A percentile compares a stretch with the other conserved stretches of the same genome.
These are phyloP conservation scores for Brassicogethes aeneus DNA, from an alignment of 2,888 invertebrate genomes.

Conservation along the genomic window DNA sequence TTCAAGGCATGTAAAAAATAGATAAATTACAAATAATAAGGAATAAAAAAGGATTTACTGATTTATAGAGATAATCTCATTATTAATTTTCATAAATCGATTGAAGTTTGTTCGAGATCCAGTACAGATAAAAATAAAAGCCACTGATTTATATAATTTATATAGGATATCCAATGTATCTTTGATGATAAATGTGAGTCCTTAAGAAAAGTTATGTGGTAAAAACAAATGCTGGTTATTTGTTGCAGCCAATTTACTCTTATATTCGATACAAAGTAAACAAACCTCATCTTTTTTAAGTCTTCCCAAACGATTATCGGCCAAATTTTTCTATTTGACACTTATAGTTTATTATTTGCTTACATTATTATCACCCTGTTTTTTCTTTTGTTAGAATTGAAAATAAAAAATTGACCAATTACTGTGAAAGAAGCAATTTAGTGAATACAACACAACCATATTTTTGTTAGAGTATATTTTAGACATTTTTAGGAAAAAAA, in stretches of 20 bases:
- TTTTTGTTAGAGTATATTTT: too few relatives aligned
- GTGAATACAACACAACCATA: too few relatives aligned
- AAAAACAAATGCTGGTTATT: slow-evolving; percentile 17
- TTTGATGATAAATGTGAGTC: slow-evolving; percentile 3
- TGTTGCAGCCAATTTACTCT: slow-evolving; percentile 18
- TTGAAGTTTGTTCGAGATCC: background rate
- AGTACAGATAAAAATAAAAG: background rate
- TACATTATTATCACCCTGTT: too few relatives aligned
- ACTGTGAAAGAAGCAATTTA: too few relatives aligned
- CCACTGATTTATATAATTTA: slow-evolving; percentile 2
- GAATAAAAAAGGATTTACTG: background rate
- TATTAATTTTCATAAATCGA: background rate
- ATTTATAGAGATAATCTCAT: background rate
- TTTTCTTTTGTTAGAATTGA: too few relatives aligned
- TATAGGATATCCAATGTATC: slow-evolving; percentile 4
- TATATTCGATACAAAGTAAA: slow-evolving; percentile 16
- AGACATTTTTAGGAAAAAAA: too few relatives aligned
- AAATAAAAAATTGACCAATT: too few relatives aligned
- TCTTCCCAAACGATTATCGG: too few relatives aligned
- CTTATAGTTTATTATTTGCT: too few relatives aligned
- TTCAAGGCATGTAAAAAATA: too few relatives aligned
- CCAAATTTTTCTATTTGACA: too few relatives aligned
- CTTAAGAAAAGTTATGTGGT: slow-evolving; percentile 5
- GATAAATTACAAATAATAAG: background rate
- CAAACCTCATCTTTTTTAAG: slow-evolving; percentile 15